Percentiles rank a stretch among this genome's conserved stretches.
Conservation (phyloP, 2,797 vertebrate genomes). For the Catharus ustulatus region DNA sequence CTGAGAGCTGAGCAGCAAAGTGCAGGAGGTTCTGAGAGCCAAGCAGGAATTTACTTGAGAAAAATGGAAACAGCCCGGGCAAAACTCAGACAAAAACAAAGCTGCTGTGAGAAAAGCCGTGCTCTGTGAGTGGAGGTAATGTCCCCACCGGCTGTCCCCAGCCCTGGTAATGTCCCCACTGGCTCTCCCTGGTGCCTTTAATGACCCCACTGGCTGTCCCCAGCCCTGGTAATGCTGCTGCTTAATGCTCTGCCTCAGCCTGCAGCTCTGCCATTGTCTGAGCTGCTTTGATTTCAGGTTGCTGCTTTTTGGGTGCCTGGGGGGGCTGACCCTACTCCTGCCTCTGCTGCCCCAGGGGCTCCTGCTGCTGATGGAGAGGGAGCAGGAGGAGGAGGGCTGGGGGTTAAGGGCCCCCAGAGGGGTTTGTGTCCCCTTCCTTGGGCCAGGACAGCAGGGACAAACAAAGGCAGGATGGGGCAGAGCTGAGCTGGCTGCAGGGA, state of each 20-base stretch:
- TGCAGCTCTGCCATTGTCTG: constrained; percentile 15
- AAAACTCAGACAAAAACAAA: background rate
- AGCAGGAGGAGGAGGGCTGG: background rate
- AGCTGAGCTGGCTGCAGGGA: background rate
- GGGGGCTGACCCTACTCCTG: background rate
- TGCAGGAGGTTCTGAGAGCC: background rate
- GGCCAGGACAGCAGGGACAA: background rate
- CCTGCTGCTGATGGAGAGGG: background rate
- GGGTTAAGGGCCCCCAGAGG: background rate
- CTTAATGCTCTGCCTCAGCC: constrained; percentile 39
- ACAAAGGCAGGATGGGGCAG: background rate
- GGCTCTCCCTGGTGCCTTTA: background rate
- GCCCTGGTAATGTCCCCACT: background rate
- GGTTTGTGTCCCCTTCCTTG: background rate
- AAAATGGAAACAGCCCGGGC: background rate
- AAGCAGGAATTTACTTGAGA: background rate
- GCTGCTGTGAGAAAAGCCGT: background rate
- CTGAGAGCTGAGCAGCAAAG: background rate
- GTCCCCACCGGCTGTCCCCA: background rate
- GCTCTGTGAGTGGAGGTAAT: background rate
- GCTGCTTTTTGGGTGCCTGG: background rate
- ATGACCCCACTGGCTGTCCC: background rate
- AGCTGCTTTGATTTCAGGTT: background rate
- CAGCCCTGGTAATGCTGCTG: background rate
- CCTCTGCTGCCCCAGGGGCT: background rate